phyloP scores from a whole-genome alignment of 2,797 vertebrate genomes.

The Apogon hyalosoma region DNA sequence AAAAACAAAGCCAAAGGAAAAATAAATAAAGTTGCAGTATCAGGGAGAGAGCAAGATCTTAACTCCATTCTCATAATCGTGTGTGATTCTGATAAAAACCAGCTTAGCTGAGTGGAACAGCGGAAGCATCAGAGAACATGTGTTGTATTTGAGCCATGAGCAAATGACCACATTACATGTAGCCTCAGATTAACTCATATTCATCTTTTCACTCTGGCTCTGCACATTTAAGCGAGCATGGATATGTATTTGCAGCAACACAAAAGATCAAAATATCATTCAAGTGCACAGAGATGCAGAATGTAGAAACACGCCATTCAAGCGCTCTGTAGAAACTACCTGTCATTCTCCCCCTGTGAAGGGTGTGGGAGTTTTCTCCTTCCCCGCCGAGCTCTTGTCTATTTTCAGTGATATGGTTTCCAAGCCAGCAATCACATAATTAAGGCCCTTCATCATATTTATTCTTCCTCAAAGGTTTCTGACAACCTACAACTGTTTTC shows the following conservation, averaged over 20 bases:
- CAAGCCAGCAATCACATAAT: constrained; percentile 82
- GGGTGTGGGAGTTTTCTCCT: constrained; percentile 75
- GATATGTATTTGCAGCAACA: constrained; percentile 32
- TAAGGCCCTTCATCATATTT: constrained; percentile 81
- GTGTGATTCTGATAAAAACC: not conserved
- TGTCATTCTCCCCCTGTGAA: constrained; percentile 73
- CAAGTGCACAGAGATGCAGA: constrained; percentile 47
- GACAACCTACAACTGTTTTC: constrained; percentile 81
- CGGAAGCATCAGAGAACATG: constrained; percentile 8
- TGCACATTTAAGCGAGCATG: constrained; percentile 1
- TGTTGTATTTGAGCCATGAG: constrained; percentile 8
- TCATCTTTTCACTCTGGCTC: constrained; percentile 12
- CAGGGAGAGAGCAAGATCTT: constrained; percentile 8
- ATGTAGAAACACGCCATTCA: constrained; percentile 42
- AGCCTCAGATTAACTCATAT: constrained; percentile 26
- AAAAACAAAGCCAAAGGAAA: constrained; percentile 20
- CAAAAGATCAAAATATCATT: constrained; percentile 50
- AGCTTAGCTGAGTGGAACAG: not conserved
- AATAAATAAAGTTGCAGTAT: not conserved
- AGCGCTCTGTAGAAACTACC: constrained; percentile 58
- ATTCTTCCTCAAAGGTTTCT: constrained; percentile 80
- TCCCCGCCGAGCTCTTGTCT: constrained; percentile 74
- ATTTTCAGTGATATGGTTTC: constrained; percentile 81
- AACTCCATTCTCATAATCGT: constrained; percentile 11
- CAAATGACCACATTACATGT: constrained; percentile 13